Evolutionary conservation across 2,797 vertebrate genomes (phyloP).

Genomic region (Syngnathus rostellatus): DNA sequence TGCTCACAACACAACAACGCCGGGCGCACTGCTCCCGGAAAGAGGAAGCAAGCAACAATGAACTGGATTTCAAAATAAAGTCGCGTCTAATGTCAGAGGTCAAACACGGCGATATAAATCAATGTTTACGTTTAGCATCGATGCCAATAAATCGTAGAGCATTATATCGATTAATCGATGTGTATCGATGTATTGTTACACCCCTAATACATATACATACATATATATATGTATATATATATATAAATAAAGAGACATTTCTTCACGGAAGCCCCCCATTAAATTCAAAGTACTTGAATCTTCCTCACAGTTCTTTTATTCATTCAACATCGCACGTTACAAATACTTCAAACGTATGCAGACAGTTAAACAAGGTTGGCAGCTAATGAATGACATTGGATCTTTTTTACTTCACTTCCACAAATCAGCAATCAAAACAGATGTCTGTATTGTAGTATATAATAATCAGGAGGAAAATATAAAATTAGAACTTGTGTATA

Average conservation of each 20-base stretch:
- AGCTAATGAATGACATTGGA: constrained; percentile 99
- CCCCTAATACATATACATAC: too few relatives aligned
- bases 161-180: too few relatives aligned
- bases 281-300: constrained; percentile 7
- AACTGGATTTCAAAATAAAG: too few relatives aligned
- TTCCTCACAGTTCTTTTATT: constrained; percentile 97
- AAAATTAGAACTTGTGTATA: constrained; percentile 93
- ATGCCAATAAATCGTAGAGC: too few relatives aligned
- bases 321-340: constrained; percentile 99
- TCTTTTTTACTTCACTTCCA: constrained; percentile 93
- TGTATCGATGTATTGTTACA: too few relatives aligned
- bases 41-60: too few relatives aligned
- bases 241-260: background rate
- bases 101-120: too few relatives aligned
- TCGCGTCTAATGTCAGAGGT: too few relatives aligned
- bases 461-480: constrained; percentile 97
- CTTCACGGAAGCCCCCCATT: background rate
- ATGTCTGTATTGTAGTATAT: constrained; percentile 93
- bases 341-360: constrained; percentile 99
- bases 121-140: too few relatives aligned
- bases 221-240: too few relatives aligned
- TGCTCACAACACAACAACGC: too few relatives aligned
- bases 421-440: constrained; percentile 99
- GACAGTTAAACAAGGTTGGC: constrained; percentile 99
- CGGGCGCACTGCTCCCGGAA: too few relatives aligned